phyloP scores from a whole-genome alignment of 1,140 invertebrate species.

The Marisa cornuarietis region DNA sequence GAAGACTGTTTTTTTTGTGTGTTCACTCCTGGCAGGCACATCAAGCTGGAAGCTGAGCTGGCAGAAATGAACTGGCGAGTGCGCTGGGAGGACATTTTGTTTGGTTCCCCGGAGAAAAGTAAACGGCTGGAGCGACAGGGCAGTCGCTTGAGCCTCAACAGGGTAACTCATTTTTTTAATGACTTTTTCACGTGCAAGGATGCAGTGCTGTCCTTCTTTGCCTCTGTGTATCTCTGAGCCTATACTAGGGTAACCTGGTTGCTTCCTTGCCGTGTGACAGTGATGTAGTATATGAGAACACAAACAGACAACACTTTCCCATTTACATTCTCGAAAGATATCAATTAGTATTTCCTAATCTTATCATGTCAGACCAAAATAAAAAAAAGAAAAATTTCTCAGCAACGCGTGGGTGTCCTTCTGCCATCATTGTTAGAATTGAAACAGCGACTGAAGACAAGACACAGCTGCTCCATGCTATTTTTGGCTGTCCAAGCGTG shows the following conservation, averaged over 20 bases:
- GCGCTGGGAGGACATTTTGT: constrained; percentile 78
- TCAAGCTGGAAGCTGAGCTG: constrained; percentile 91
- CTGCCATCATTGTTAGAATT: too few relatives aligned
- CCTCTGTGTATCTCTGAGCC: neutral
- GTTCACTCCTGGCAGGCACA: constrained; percentile 75
- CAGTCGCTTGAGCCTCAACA: constrained; percentile 61
- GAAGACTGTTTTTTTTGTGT: neutral
- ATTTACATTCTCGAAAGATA: too few relatives aligned
- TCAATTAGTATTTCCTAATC: too few relatives aligned
- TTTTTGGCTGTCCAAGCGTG: too few relatives aligned
- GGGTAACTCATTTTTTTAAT: constrained; percentile 14
- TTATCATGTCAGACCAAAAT: too few relatives aligned
- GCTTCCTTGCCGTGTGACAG: too few relatives aligned
- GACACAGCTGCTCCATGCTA: too few relatives aligned
- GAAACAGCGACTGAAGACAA: too few relatives aligned
- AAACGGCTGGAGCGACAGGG: constrained; percentile 57
- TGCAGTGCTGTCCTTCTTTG: neutral
- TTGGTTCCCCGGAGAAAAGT: constrained; percentile 52
- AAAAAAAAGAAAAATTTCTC: too few relatives aligned
- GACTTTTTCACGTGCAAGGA: neutral
- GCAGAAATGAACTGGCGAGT: constrained; percentile 96
- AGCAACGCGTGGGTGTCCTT: too few relatives aligned
- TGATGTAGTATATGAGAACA: too few relatives aligned
- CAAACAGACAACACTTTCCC: too few relatives aligned
- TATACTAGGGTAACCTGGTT: neutral